These are phyloP conservation scores for Fopius arisanus DNA, from an alignment of 1,140 invertebrate genomes.

Conservation along the genomic window DNA sequence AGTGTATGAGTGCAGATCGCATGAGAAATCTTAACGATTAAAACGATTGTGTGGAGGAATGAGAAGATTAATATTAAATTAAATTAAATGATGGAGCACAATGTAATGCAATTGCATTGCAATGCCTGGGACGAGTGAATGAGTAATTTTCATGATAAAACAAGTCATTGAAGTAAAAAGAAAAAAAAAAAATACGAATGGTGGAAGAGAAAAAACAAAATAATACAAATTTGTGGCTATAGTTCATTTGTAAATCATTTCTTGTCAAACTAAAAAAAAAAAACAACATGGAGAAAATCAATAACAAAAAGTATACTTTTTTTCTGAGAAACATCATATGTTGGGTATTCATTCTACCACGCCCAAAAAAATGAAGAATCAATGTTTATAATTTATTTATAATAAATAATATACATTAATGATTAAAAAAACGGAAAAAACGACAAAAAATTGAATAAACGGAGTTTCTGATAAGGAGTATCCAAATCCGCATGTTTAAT, in stretches of 20 bases:
- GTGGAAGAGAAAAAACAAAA: conserved; percentile 22
- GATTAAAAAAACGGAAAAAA: conserved; percentile 48
- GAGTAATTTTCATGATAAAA: conserved; percentile 14
- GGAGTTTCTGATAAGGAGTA: conserved; percentile 50
- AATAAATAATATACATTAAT: conserved; percentile 65
- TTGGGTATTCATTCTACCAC: conserved; percentile 60
- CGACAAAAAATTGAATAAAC: conserved; percentile 43
- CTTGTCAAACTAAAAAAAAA: conserved; percentile 55
- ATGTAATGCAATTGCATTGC: background rate
- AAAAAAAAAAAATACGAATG: conserved; percentile 1
- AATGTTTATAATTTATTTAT: conserved; percentile 66
- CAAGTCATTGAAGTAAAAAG: conserved; percentile 21
- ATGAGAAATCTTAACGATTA: background rate
- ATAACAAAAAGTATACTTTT: conserved; percentile 60
- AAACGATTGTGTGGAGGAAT: background rate
- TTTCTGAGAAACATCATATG: conserved; percentile 59
- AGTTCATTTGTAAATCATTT: conserved; percentile 69
- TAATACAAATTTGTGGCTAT: conserved; percentile 56
- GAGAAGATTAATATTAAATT: background rate
- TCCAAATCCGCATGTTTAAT: background rate
- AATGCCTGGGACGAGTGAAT: background rate
- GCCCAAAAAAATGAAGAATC: conserved; percentile 52
- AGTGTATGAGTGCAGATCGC: background rate
- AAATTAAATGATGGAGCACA: conserved; percentile 4
- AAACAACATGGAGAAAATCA: conserved; percentile 37